phyloP scores from a whole-genome alignment of 2,888 invertebrate genomes.

The Drosophila ezoana region DNA sequence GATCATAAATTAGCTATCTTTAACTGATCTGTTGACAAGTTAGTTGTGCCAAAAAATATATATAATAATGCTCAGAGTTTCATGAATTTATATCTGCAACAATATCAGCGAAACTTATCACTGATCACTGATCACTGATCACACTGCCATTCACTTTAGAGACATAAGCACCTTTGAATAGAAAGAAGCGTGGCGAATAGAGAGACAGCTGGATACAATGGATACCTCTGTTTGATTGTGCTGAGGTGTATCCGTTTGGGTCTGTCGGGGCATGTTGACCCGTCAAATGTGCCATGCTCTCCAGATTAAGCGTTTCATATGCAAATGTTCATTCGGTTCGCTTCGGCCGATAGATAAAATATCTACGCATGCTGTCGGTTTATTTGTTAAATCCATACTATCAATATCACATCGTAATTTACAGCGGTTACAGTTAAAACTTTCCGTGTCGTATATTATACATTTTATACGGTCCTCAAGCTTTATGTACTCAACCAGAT shows the following conservation, averaged over 20 bases:
- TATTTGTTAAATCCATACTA: slow-evolving; percentile 54
- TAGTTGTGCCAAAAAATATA: slow-evolving; percentile 22
- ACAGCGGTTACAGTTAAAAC: slow-evolving; percentile 72
- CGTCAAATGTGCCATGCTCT: slow-evolving; percentile 69
- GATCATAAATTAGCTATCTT: too few relatives aligned
- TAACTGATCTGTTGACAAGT: slow-evolving; percentile 13
- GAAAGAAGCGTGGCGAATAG: slow-evolving; percentile 34
- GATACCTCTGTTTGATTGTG: slow-evolving; percentile 4
- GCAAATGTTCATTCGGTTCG: slow-evolving; percentile 47
- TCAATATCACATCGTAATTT: slow-evolving; percentile 63
- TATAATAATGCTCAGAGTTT: slow-evolving; percentile 23
- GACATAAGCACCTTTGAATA: slow-evolving; percentile 31
- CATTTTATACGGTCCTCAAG: slow-evolving; percentile 63
- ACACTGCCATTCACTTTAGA: slow-evolving; percentile 43
- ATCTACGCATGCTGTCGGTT: slow-evolving; percentile 34
- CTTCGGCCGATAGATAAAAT: slow-evolving; percentile 44
- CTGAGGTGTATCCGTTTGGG: slow-evolving; percentile 5
- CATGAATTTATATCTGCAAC: slow-evolving; percentile 20
- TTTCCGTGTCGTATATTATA: slow-evolving; percentile 62
- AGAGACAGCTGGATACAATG: slow-evolving; percentile 42
- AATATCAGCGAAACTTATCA: slow-evolving; percentile 15
- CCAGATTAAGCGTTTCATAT: slow-evolving; percentile 70
- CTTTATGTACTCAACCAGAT: slow-evolving; percentile 45
- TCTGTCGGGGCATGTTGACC: slow-evolving; percentile 47
- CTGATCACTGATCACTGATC: slow-evolving; percentile 26